A percentile compares a stretch with the other conserved stretches of the same genome.
These are phyloP conservation scores for Lochmaea capreae DNA, from an alignment of 2,888 invertebrate species.

Conservation along the genomic window DNA sequence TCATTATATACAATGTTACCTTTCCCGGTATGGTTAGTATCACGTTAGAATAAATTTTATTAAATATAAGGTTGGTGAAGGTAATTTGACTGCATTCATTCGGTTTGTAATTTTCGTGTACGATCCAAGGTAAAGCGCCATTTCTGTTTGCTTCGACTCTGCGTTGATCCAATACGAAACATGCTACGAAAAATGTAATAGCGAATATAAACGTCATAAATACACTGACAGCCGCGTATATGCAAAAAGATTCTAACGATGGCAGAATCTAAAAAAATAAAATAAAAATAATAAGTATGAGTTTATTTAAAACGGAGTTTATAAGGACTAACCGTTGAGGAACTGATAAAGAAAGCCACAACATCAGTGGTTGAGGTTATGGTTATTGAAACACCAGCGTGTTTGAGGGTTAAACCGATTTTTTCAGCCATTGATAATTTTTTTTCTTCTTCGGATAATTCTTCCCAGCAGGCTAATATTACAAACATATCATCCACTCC, in stretches of 20 bases:
- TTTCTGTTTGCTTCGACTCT: conserved; percentile 74
- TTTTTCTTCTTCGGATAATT: conserved; percentile 69
- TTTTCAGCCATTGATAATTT: conserved; percentile 72
- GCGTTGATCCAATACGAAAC: conserved; percentile 78
- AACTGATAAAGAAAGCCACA: conserved; percentile 82
- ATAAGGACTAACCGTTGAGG: conserved; percentile 73
- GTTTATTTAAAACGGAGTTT: neutral
- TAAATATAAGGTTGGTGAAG: conserved; percentile 71
- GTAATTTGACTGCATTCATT: conserved; percentile 69
- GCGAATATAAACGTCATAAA: conserved; percentile 81
- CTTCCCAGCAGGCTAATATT: conserved; percentile 82
- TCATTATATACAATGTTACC: conserved; percentile 57
- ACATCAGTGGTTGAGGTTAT: conserved; percentile 87
- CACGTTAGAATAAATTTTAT: conserved; percentile 72
- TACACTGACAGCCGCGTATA: conserved; percentile 83
- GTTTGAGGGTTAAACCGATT: conserved; percentile 78
- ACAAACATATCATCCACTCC: conserved; percentile 90
- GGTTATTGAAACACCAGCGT: conserved; percentile 86
- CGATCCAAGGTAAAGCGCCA: conserved; percentile 75
- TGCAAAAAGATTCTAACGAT: conserved; percentile 83
- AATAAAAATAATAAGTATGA: neutral
- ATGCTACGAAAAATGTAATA: conserved; percentile 84
- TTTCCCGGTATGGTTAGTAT: conserved; percentile 77
- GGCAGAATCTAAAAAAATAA: conserved; percentile 76
- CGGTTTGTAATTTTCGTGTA: conserved; percentile 68